Evolutionary conservation across 1,140 invertebrate species (phyloP), one percentile per base, ranked within the genome.

Genomic region (Hetaerina americana): DNA sequence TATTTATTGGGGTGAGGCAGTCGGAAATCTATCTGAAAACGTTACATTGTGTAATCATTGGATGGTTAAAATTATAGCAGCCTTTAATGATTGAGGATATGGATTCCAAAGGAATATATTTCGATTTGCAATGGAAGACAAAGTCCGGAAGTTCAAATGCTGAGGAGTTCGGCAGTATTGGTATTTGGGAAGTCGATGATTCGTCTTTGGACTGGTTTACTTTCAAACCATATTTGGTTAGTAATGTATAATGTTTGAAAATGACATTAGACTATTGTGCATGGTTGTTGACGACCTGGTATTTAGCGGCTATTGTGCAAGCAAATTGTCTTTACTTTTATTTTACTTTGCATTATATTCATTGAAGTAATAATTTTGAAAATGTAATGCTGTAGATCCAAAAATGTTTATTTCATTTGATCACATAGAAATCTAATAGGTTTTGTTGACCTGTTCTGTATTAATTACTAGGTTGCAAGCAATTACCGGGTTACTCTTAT

Each of bases 141-240:
- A 76, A 75, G 68, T 70, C 77, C 0, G 75, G 74, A 31, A 25
- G 27, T 18, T 66, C n/a, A 29, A 76, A 76, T 71, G 77, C 74
- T 67, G 78, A 77, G 70, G 78, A 79, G 67, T 76, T 76, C 29
- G 75, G 76, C 31, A 80, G 78, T 70, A 77, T 81, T 68, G 77
- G 81, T 18, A 76, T 81, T 71, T 79, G 77, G 71, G 80, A 81
- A 70, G 78, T 78, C 18, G 77, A 78, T 8, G 74, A 79, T 15
- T 78, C 78, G 8, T 79, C 79, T 22, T 72, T 80, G 15, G 77
- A 79, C 75, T 81, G 77, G 75, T 74, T 78, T 71, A 77, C 75
- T 66, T 81, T 81, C 70, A 81, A 81, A 75, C 79, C 78, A 5
- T 81, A 81, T 73, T 72, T 81, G 75, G 80, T 81, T 76, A 78